Base-by-base conservation (phyloP, 1,140 invertebrate genomes). In the Lordiphosa collinella region DNA sequence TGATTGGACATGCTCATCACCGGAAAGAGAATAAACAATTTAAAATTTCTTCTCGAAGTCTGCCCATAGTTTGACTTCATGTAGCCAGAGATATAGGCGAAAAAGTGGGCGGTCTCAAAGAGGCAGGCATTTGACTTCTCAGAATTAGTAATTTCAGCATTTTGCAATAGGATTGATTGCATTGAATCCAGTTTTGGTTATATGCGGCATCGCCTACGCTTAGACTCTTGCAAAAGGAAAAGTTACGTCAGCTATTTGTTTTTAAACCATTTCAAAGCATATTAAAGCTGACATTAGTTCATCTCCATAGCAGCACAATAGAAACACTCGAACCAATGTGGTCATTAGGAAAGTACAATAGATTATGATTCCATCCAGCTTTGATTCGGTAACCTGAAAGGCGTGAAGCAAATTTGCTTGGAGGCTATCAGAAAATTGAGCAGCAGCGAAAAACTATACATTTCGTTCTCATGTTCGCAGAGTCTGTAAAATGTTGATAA, bases 141-240 rank as follows among this genome's bases (percentile, higher is more conserved):
- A 69, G 36, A 12, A 88, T 88, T 1, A 88, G 8, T 6, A 88
- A 18, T 12, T 71, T 64, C 0, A 88, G 18, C 64, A 88, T 62
- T n/a, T 55, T 47, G 18, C 79, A 75, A 18, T 88, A 88, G 5
- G 10, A 34, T 11, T 55, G 73, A 35, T 53, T 65, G 41, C 76
- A 84, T 35, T 84, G 75, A 51, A 86, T 84, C 86, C 86, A 88
- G 4, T 72, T 72, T n/a, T 88, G 86, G 46, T 87, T 88, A 37
- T 86, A 88, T 12, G 82, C 86, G 0, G 86, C 78, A 64, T 88
- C 86, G 1, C 80, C 86, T 4, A 88, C 78, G 32, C 35, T 49
- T 4, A 68, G 9, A 16, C 86, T 88, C 86, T 88, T 14, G 9
- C 55, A 50, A 36, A 0, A 5, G 2, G 6, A 7, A 0, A 11